Conservation (phyloP, 2,888 invertebrate species). For the Drosophila falleni region DNA sequence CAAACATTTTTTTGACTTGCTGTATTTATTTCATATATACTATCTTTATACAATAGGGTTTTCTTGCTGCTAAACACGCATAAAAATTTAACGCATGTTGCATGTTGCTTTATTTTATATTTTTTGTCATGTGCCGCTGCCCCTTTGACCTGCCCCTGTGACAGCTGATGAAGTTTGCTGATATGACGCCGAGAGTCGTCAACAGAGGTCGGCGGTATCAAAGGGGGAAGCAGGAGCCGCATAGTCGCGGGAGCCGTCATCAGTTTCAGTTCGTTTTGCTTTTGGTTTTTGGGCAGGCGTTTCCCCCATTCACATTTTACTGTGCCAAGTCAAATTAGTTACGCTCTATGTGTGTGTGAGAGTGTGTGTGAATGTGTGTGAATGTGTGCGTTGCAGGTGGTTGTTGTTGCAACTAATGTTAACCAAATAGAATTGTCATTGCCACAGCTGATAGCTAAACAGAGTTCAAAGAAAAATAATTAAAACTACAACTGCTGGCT, state of each 20-base stretch:
- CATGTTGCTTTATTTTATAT: slow-evolving; percentile 53
- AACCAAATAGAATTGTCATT: slow-evolving; percentile 55
- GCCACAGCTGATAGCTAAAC: slow-evolving; percentile 39
- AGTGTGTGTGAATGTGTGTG: slow-evolving; percentile 13
- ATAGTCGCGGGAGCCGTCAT: slow-evolving; percentile 45
- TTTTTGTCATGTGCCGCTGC: slow-evolving; percentile 59
- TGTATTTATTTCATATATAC: slow-evolving; percentile 9
- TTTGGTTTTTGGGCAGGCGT: slow-evolving; percentile 34
- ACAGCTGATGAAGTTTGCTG: slow-evolving; percentile 58
- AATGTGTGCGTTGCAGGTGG: slow-evolving; percentile 54
- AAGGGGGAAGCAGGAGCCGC: slow-evolving; percentile 5
- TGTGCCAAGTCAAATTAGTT: slow-evolving; percentile 71
- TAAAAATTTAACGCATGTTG: slow-evolving; percentile 77
- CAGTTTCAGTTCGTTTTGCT: slow-evolving; percentile 39
- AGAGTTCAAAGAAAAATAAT: slow-evolving; percentile 3
- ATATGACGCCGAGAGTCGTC: slow-evolving; percentile 39
- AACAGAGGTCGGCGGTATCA: background rate
- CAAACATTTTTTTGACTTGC: no score
- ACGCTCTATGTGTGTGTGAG: slow-evolving; percentile 43
- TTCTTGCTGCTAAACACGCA: slow-evolving; percentile 60
- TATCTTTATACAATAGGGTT: slow-evolving; percentile 6
- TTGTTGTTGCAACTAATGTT: slow-evolving; percentile 48
- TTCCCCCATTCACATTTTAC: slow-evolving; percentile 34
- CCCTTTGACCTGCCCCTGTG: slow-evolving; percentile 58
- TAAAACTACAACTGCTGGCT: slow-evolving; percentile 45